Conservation (phyloP, 2,888 invertebrate genomes). For the Andrena flavipes region DNA sequence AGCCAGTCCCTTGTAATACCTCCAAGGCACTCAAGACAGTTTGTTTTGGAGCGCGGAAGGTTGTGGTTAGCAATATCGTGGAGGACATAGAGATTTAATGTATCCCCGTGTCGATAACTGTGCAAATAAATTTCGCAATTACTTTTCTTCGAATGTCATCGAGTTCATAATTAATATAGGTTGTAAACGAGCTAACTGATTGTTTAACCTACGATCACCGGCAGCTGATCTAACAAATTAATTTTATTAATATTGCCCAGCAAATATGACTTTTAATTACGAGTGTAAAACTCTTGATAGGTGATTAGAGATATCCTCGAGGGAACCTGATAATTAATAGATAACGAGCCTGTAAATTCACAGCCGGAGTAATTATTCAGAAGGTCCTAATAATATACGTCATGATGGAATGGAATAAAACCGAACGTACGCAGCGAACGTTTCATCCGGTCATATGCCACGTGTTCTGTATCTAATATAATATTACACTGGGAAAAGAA, state of each 20-base stretch:
- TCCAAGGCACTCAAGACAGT: not conserved
- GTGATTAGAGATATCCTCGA: slow-evolving; percentile 1
- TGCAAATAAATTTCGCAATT: not conserved
- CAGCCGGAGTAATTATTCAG: slow-evolving; percentile 33
- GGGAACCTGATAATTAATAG: slow-evolving; percentile 39
- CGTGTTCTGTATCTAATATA: not conserved
- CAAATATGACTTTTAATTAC: slow-evolving; percentile 2
- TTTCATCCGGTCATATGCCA: not conserved
- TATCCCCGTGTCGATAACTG: not conserved
- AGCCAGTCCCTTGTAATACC: not conserved
- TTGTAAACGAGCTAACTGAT: not conserved
- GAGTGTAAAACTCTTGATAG: not conserved
- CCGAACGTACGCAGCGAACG: slow-evolving; percentile 4
- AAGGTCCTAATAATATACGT: slow-evolving; percentile 33
- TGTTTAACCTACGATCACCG: not conserved
- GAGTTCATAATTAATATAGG: not conserved
- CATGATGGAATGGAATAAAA: slow-evolving; percentile 53
- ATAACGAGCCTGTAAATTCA: slow-evolving; percentile 28
- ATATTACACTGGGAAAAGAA: not conserved
- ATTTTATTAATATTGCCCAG: not conserved
- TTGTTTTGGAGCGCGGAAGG: not conserved
- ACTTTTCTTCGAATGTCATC: not conserved
- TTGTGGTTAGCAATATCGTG: not conserved
- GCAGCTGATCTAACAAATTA: not conserved
- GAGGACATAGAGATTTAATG: not conserved